Base-by-base conservation (phyloP, 2,797 vertebrate species). In the Pipistrellus pygmaeus region DNA sequence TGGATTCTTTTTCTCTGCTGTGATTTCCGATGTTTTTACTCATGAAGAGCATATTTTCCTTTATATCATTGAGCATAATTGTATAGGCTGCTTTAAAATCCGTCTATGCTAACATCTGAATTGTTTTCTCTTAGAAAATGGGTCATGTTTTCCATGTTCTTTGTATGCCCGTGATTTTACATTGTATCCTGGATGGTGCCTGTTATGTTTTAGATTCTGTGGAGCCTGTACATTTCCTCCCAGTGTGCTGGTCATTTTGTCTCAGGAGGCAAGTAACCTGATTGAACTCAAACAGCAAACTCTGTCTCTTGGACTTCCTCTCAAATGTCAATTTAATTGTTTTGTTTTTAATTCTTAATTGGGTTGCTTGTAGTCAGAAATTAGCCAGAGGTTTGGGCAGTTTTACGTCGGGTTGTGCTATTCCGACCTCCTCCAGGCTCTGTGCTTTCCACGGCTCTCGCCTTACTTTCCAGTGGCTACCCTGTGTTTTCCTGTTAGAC, bases 41-140 rank as follows among this genome's bases (percentile, higher is more conserved):
- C 55, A 57, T 41, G 53, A 82, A 20, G 25, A 80, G 13, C 62
- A 21, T 66, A 17, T 77, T 87, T 77, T 66, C 51, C 25, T 85
- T 85, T 81, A 35, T 83, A 13, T 95, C 55, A 77, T 8, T 82
- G 75, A 92, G 14, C 25, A 30, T 71, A 32, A 32, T 85, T 90
- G 21, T 18, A 62, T 44, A 55, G 76, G 13, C 41, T 81, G 21
- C 57, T 96, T 93, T 85, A 85, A 89, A 90, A 85, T 51, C 57
- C 32, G 77, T 62, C 2, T 2, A 35, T 93, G n/a, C 4, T 76
- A 69, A 30, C 32, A 76, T 80, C 30, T 82, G 48, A 75, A 20
- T 85, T 51, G n/a, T 92, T 88, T 93, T 80, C 32, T 75, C 73
- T 86, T 73, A 35, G 85, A 93, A 94, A 90, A 66, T 85, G 41